Conservation (phyloP, 2,888 invertebrate species). For the Andrena chrysosceles region DNA sequence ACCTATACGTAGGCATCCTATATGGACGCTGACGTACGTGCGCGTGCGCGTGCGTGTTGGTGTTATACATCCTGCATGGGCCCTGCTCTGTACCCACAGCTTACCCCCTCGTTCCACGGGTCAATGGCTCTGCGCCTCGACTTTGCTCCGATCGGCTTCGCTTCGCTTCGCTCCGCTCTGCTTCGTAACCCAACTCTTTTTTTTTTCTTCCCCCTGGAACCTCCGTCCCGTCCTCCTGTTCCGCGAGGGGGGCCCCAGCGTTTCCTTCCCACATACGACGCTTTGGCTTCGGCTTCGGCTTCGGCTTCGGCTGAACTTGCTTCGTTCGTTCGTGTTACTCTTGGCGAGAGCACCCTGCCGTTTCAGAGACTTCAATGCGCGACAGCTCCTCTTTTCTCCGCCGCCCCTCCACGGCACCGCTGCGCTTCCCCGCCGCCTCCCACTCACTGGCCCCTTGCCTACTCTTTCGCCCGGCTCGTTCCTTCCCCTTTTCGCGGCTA, state of each 20-base stretch:
- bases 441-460: conserved; percentile 37
- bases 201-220: conserved; percentile 13
- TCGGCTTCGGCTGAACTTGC: conserved; percentile 45
- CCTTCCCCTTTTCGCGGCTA: conserved; percentile 71
- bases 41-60: conserved; percentile 35
- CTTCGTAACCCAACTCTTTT: conserved; percentile 57
- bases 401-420: conserved; percentile 43
- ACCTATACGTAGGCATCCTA: conserved; percentile 62
- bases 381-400: conserved; percentile 75
- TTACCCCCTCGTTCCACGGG: conserved; percentile 77
- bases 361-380: conserved; percentile 83
- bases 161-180: conserved; percentile 68
- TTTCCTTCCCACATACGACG: conserved; percentile 57
- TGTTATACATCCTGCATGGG: conserved; percentile 57
- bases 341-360: conserved; percentile 69
- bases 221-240: conserved; percentile 12
- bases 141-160: conserved; percentile 68
- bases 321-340: conserved; percentile 76
- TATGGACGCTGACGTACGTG: conserved; percentile 28
- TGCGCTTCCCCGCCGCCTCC: conserved; percentile 35
- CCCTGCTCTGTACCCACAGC: conserved; percentile 61
- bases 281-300: too few relatives aligned
- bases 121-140: conserved; percentile 76
- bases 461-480: conserved; percentile 50
- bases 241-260: conserved; percentile 34